Conservation (phyloP, 2,888 invertebrate genomes). For the Myopa tessellatipennis region DNA sequence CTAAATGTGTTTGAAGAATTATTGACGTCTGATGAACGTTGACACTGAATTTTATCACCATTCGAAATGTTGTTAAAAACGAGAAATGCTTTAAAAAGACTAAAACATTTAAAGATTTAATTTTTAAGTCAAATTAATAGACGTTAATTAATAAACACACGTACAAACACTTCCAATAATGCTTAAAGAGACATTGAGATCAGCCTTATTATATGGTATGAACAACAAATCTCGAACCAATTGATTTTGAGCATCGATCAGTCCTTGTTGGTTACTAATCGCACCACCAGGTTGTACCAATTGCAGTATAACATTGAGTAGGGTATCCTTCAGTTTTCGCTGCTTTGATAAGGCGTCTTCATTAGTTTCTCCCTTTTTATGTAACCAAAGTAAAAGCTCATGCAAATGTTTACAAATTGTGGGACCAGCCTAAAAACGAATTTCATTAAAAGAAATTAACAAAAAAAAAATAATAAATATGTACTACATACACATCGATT, state of each 20-base stretch:
- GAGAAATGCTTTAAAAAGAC: constrained; percentile 67
- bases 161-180: constrained; percentile 79
- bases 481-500: constrained; percentile 64
- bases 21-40: constrained; percentile 70
- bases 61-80: constrained; percentile 71
- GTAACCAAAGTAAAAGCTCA: constrained; percentile 77
- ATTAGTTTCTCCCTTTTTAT: constrained; percentile 75
- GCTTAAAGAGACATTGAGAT: constrained; percentile 78
- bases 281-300: constrained; percentile 77
- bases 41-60: constrained; percentile 71
- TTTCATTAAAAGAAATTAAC: not conserved
- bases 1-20: constrained; percentile 75
- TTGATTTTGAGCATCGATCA: constrained; percentile 81
- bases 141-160: constrained; percentile 50
- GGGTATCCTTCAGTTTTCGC: constrained; percentile 70
- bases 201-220: constrained; percentile 74
- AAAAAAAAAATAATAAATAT: not conserved
- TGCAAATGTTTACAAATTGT: constrained; percentile 79
- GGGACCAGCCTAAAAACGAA: constrained; percentile 75
- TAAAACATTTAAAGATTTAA: constrained; percentile 42
- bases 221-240: constrained; percentile 76
- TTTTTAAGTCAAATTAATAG: not conserved
- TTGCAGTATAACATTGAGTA: constrained; percentile 78
- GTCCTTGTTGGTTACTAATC: constrained; percentile 74
- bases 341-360: constrained; percentile 70